Conservation (phyloP, 2,888 invertebrate genomes). For the Limnephilus auricula region DNA sequence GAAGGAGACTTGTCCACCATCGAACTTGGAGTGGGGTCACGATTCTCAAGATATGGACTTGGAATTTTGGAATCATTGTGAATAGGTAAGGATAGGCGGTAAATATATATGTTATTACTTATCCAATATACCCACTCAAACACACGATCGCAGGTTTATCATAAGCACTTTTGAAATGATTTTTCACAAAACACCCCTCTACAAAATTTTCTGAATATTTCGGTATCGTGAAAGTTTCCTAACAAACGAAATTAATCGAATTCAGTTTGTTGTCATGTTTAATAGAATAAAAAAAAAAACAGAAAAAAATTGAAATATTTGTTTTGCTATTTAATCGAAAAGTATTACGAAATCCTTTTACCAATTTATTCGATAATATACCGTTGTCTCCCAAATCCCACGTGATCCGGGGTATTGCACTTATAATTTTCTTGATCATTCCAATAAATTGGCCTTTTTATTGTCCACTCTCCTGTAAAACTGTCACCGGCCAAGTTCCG, state of each 20-base stretch:
- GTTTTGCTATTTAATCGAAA: not conserved
- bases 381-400: not conserved
- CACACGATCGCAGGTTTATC: not conserved
- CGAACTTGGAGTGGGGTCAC: no score
- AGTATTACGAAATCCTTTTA: not conserved
- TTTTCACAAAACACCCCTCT: not conserved
- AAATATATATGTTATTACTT: no score
- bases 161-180: not conserved
- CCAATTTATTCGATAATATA: not conserved
- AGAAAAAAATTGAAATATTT: not conserved
- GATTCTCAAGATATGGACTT: no score
- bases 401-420: constrained; percentile 2
- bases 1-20: no score
- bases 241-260: not conserved
- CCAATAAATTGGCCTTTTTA: constrained; percentile 27
- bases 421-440: not conserved
- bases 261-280: not conserved
- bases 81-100: not conserved
- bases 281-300: not conserved
- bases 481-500: constrained; percentile 18
- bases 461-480: constrained; percentile 6
- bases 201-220: not conserved
- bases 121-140: no score
- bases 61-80: not conserved
- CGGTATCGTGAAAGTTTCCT: not conserved